Conservation (phyloP, 2,888 invertebrate species). For the Sipha maydis region DNA sequence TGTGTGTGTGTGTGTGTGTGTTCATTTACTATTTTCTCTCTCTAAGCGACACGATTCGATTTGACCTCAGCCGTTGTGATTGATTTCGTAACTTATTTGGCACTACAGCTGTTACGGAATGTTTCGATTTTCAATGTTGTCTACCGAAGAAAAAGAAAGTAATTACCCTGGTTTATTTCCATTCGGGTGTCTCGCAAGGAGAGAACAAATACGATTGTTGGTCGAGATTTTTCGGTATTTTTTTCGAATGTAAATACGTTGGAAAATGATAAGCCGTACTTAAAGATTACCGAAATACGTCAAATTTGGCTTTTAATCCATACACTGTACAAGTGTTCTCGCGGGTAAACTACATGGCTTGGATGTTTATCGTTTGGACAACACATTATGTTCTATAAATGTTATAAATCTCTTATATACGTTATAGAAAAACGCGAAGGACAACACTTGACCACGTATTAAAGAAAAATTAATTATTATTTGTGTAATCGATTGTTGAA, state of each 20-base stretch:
- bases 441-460: no score
- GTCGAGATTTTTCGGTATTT: neutral
- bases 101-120: constrained; percentile 54
- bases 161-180: constrained; percentile 20
- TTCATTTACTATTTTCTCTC: neutral
- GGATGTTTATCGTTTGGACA: no score
- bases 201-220: neutral
- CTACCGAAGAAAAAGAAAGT: constrained; percentile 44
- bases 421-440: no score
- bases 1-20: neutral
- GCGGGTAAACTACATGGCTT: no score
- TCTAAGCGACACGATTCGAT: constrained; percentile 47
- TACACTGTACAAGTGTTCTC: neutral
- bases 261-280: neutral
- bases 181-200: constrained; percentile 9
- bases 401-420: no score
- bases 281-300: neutral
- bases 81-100: constrained; percentile 56
- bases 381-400: no score
- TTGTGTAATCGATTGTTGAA: no score
- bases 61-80: constrained; percentile 57
- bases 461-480: no score
- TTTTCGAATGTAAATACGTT: neutral
- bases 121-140: constrained; percentile 51
- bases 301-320: neutral